These are phyloP conservation scores for Acleris literana DNA, from an alignment of 2,888 invertebrate genomes.

Conservation along the genomic window DNA sequence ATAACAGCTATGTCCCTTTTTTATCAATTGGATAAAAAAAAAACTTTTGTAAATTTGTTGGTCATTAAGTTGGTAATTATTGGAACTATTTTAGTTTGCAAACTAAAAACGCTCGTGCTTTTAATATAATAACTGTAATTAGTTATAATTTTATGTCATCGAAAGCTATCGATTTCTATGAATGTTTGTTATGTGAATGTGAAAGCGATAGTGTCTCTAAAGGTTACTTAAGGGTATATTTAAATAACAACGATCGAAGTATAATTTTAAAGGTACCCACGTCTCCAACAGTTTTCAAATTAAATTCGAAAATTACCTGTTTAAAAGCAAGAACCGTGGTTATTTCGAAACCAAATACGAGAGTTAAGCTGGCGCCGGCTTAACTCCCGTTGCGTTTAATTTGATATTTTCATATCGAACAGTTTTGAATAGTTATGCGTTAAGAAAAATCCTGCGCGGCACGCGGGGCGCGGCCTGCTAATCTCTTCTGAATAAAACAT, in stretches of 20 bases:
- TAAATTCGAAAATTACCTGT: conserved; percentile 18
- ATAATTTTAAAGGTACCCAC: background rate
- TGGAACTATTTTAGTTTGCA: conserved; percentile 2
- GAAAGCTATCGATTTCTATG: conserved; percentile 18
- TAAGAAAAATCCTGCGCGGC: conserved; percentile 66
- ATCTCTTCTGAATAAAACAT: conserved; percentile 81
- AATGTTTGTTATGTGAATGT: conserved; percentile 4
- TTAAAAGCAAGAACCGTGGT: conserved; percentile 6
- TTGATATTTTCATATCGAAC: conserved; percentile 55
- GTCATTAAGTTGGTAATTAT: conserved; percentile 3
- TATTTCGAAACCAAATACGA: conserved; percentile 4
- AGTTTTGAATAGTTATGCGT: conserved; percentile 58
- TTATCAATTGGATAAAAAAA: background rate
- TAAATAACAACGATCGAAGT: background rate
- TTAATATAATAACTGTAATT: conserved; percentile 27
- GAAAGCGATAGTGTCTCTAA: background rate
- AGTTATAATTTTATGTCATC: conserved; percentile 10
- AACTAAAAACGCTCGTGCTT: conserved; percentile 14
- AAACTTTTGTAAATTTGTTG: background rate
- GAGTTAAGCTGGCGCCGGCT: conserved; percentile 9
- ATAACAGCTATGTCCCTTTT: background rate
- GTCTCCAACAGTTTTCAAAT: conserved; percentile 14
- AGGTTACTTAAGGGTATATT: background rate
- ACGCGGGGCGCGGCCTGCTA: conserved; percentile 61
- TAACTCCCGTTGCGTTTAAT: conserved; percentile 49